Evolutionary conservation across 2,113 vertebrate genomes (phyloP).

Genomic region (Bagarius yarrelli): DNA sequence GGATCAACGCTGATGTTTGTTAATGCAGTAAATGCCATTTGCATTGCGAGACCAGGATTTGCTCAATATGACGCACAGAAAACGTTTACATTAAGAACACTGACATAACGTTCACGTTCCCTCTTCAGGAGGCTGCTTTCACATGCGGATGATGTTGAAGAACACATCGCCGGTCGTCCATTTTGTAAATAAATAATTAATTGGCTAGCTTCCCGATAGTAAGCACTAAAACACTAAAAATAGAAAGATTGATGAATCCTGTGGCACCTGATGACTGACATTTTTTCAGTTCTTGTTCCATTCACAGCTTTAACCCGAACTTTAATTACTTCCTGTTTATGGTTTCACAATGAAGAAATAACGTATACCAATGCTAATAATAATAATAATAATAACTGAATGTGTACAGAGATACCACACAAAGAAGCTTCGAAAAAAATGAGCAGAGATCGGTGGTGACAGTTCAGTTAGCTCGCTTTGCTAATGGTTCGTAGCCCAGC

Average conservation of each 20-base stretch:
- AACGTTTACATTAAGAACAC: not conserved
- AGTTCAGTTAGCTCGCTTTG: not conserved
- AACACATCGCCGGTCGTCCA: not conserved
- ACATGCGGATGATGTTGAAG: not conserved
- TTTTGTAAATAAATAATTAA: no score
- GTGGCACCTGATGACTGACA: not conserved
- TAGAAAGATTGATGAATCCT: not conserved
- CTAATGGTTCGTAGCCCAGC: not conserved
- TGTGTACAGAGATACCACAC: not conserved
- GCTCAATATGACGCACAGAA: not conserved
- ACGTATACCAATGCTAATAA: not conserved
- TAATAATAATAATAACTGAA: not conserved
- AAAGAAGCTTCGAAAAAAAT: not conserved
- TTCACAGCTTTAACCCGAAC: not conserved
- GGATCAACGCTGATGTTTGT: not conserved
- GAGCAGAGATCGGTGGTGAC: not conserved
- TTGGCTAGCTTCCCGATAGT: no score
- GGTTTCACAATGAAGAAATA: not conserved
- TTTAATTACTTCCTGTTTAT: not conserved
- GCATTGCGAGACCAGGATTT: conserved; percentile 18
- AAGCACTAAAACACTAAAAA: not conserved
- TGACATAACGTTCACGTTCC: not conserved
- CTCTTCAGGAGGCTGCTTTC: not conserved
- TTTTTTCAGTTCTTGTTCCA: not conserved
- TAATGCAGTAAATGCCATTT: conserved; percentile 8